phyloP scores from a whole-genome alignment of 2,113 vertebrate species.

The Paradoxurus hermaphroditus region DNA sequence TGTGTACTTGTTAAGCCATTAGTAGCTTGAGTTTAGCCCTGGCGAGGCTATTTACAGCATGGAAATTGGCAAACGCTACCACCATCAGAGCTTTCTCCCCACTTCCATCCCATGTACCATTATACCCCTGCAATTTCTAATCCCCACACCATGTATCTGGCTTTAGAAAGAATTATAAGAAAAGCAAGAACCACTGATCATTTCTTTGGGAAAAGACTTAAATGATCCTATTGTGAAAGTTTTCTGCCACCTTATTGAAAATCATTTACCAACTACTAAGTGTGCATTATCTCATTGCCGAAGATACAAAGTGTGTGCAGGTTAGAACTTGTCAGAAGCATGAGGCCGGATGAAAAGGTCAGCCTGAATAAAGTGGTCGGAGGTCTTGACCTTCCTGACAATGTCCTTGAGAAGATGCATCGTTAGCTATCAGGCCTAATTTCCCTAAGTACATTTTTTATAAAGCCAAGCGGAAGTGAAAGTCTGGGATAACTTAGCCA shows the following conservation, averaged over 20 bases:
- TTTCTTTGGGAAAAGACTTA: neutral
- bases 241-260: neutral
- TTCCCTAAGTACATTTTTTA: neutral
- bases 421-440: neutral
- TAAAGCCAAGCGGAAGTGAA: neutral
- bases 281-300: neutral
- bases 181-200: neutral
- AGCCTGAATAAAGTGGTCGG: neutral
- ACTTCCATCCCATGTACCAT: neutral
- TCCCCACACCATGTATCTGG: neutral
- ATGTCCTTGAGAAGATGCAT: neutral
- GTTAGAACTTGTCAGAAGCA: neutral
- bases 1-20: neutral
- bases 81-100: neutral
- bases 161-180: slow-evolving; percentile 33
- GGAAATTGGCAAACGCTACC: neutral
- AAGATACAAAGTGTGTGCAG: neutral
- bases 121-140: neutral
- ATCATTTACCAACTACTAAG: neutral
- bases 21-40: neutral
- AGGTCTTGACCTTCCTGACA: neutral
- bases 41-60: neutral
- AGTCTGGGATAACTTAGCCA: neutral
- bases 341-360: neutral
- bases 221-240: neutral